A percentile compares a stretch with the other conserved stretches of the same genome.
Evolutionary conservation across 2,888 invertebrate genomes (phyloP).

Genomic region (Onthophagus sagittarius): DNA sequence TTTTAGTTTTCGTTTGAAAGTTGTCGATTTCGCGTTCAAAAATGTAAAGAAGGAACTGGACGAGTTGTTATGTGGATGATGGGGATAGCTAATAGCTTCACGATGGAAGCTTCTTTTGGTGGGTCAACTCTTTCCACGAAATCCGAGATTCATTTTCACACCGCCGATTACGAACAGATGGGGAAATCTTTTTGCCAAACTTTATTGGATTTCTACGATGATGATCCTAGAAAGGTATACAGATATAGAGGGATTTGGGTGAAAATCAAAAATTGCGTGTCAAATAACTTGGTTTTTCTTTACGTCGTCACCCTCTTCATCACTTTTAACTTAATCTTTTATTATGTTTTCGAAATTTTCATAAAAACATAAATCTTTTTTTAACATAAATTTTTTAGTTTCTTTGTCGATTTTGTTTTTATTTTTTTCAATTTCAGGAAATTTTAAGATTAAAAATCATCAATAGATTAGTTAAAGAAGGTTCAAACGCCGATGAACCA

Average conservation of each 20-base stretch:
- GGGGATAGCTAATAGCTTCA: conserved; percentile 91
- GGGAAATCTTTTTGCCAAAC: conserved; percentile 92
- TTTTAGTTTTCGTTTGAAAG: conserved; percentile 86
- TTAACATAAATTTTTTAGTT: not conserved
- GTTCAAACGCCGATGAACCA: conserved; percentile 85
- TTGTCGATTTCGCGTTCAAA: conserved; percentile 90
- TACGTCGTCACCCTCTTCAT: conserved; percentile 5
- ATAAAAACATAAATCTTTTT: conserved; percentile 7
- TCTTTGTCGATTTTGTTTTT: conserved; percentile 12
- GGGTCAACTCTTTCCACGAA: conserved; percentile 82
- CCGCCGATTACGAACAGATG: conserved; percentile 73
- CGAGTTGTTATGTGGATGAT: conserved; percentile 93
- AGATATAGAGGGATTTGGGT: not conserved
- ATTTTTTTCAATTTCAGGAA: conserved; percentile 55
- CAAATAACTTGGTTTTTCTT: conserved; percentile 6
- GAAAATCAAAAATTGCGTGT: no score
- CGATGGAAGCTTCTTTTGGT: conserved; percentile 92
- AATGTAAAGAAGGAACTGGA: conserved; percentile 92
- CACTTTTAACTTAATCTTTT: conserved; percentile 10
- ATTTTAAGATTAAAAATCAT: conserved; percentile 75
- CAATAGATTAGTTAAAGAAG: conserved; percentile 72
- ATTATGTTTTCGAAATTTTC: not conserved
- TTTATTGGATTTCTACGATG: conserved; percentile 84
- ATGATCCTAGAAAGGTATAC: conserved; percentile 73
- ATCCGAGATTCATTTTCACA: conserved; percentile 79